These are phyloP conservation scores for Austrofundulus limnaeus DNA, from an alignment of 2,113 vertebrate species.

Conservation along the genomic window DNA sequence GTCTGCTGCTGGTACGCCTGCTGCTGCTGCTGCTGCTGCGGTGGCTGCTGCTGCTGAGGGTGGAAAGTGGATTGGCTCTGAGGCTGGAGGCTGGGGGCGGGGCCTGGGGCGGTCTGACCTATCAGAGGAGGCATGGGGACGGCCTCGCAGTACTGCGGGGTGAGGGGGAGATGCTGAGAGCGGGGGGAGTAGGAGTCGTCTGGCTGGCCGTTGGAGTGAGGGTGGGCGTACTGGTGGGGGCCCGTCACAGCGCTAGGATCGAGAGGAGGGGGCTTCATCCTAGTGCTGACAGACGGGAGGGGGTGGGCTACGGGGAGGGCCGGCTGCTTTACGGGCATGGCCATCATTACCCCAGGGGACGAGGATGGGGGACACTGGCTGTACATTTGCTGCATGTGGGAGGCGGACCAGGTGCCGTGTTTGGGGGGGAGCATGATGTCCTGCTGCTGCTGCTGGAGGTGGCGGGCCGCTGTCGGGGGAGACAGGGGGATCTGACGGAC, in stretches of 20 bases:
- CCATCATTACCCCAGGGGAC: conserved; percentile 71
- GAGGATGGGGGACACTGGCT: conserved; percentile 75
- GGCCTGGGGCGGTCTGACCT: conserved; percentile 67
- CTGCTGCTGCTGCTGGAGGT: conserved; percentile 67
- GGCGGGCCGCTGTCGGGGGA: conserved; percentile 73
- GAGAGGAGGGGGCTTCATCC: conserved; percentile 71
- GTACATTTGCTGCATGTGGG: conserved; percentile 76
- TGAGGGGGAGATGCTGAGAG: conserved; percentile 62
- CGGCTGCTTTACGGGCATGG: conserved; percentile 75
- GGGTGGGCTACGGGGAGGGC: conserved; percentile 79
- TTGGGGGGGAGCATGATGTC: conserved; percentile 73
- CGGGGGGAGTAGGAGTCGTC: conserved; percentile 73
- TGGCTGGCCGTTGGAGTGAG: conserved; percentile 73
- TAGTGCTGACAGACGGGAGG: conserved; percentile 73
- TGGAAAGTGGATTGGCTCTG: conserved; percentile 74
- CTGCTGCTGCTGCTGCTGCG: conserved; percentile 59
- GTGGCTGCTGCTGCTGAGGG: conserved; percentile 74
- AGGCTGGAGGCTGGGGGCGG: conserved; percentile 63
- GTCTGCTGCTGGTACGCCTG: conserved; percentile 80
- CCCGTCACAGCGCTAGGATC: conserved; percentile 55
- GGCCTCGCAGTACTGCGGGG: conserved; percentile 77
- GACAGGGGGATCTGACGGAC: conserved; percentile 84
- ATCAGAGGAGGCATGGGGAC: conserved; percentile 67
- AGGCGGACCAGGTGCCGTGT: conserved; percentile 80
- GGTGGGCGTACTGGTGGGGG: conserved; percentile 66